A percentile compares a stretch with the other conserved stretches of the same genome.
Evolutionary conservation across 1,140 invertebrate species (phyloP).

Genomic region (Hyposmocoma kahamanoa): DNA sequence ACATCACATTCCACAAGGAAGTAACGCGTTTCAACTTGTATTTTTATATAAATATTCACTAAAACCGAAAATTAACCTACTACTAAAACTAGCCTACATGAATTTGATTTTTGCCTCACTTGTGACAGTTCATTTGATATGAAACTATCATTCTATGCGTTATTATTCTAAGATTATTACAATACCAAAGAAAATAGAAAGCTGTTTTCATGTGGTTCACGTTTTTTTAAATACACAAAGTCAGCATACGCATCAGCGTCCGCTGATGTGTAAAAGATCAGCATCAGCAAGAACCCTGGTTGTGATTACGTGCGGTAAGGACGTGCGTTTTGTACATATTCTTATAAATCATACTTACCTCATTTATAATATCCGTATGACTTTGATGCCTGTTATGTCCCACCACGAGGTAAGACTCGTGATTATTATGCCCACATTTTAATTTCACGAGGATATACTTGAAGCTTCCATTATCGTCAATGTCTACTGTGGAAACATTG

Average conservation of each 20-base stretch:
- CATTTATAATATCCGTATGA: background rate
- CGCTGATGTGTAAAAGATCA: background rate
- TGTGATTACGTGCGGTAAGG: background rate
- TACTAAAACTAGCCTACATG: too few species aligned
- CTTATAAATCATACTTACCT: background rate
- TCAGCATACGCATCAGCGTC: background rate
- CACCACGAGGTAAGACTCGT: background rate
- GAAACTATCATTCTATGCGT: too few species aligned
- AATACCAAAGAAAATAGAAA: background rate
- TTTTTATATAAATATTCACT: too few species aligned
- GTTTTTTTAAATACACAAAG: too few species aligned
- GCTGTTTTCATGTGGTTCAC: background rate
- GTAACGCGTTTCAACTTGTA: too few species aligned
- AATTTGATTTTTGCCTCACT: too few species aligned
- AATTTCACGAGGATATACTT: background rate
- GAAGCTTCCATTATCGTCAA: background rate
- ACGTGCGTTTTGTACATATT: background rate
- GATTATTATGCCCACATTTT: background rate
- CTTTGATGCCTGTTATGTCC: background rate
- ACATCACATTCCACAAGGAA: too few species aligned
- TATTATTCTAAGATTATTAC: too few species aligned
- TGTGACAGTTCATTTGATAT: too few species aligned
- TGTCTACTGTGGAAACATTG: background rate
- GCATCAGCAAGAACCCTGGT: background rate
- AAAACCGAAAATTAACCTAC: too few species aligned